Base-by-base conservation (phyloP, 2,113 vertebrate genomes). In the Daphoenositta chrysoptera region DNA sequence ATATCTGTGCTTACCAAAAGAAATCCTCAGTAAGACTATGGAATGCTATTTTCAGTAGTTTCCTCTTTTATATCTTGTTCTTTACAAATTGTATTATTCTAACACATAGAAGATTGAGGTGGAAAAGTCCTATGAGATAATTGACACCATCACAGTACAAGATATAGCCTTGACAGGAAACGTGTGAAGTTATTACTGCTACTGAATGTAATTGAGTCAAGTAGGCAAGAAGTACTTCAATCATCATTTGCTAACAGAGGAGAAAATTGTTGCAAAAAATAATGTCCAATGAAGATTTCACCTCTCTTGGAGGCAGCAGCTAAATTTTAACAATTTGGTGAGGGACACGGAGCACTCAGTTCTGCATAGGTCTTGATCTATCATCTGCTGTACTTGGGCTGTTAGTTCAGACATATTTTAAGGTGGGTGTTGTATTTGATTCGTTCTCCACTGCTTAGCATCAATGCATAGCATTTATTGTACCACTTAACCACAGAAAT, bases 21-120 rank as follows among this genome's bases (percentile, higher is more conserved):
- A 89, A 83, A 90, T 79, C 13, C 7, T 37, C 40, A 82, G 26
- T 27, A 68, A 53, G 37, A 91, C 8, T 78, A 57, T 7, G 6
- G 54, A 85, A 47, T 61, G 11, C 27, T 9, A 11, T 93, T 85
- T 92, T 88, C 69, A 75, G 48, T 88, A 71, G 21, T 93, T 93
- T 92, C 47, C 8, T 87, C 16, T 83, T 86, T 94, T 88, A 60
- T 92, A 75, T 83, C 72, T 75, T 91, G 84, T 81, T 44, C 33
- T 51, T 89, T 68, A 68, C 51, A 79, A 85, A 66, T 5, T 70
- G 3, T 35, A 37, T 50, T 45, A 80, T 65, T 92, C 13, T 87
- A 73, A 81, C 4, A 85, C 7, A 4, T 30, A 48, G 28, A 39
- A 81, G 11, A 40, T 8, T 45, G 45, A 56, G 20, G 11, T 82